These are phyloP conservation scores for Grammatotria lemairii DNA, from an alignment of 2,113 vertebrate genomes.

Conservation along the genomic window DNA sequence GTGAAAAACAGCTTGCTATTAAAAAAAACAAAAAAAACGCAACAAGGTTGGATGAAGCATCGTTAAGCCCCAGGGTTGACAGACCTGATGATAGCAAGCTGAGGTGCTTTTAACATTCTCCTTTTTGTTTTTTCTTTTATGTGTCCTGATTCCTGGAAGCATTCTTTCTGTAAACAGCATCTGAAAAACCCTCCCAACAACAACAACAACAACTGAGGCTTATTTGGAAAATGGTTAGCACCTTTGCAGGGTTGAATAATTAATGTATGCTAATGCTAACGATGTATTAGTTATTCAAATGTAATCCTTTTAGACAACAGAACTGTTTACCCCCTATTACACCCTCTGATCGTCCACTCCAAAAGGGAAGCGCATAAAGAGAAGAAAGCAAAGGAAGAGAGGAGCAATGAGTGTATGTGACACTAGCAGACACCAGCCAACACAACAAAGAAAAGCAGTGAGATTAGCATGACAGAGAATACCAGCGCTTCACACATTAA, in stretches of 20 bases:
- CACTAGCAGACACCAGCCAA: slow-evolving; percentile 52
- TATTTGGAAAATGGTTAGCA: slow-evolving; percentile 45
- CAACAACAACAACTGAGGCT: slow-evolving; percentile 40
- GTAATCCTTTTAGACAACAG: slow-evolving; percentile 71
- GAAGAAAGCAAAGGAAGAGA: slow-evolving; percentile 53
- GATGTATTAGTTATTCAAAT: slow-evolving; percentile 69
- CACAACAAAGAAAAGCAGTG: slow-evolving; percentile 54
- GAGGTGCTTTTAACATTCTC: slow-evolving; percentile 32
- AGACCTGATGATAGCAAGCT: slow-evolving; percentile 5
- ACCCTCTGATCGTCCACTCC: slow-evolving; percentile 64
- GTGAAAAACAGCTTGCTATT: slow-evolving; percentile 14
- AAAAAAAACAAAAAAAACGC: neutral
- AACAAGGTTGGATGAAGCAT: neutral
- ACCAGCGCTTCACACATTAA: slow-evolving; percentile 51
- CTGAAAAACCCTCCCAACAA: neutral
- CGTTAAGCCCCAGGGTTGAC: slow-evolving; percentile 15
- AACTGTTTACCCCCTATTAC: slow-evolving; percentile 64
- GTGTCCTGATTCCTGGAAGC: slow-evolving; percentile 51
- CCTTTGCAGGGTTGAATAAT: slow-evolving; percentile 59
- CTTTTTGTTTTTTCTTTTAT: slow-evolving; percentile 42
- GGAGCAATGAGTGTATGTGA: slow-evolving; percentile 51
- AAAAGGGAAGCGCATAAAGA: slow-evolving; percentile 38
- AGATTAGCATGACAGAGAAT: slow-evolving; percentile 71
- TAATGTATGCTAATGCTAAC: slow-evolving; percentile 64
- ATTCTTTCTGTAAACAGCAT: slow-evolving; percentile 50